phyloP scores from a whole-genome alignment of 2,113 vertebrate species.

The Phalacrocorax aristotelis region DNA sequence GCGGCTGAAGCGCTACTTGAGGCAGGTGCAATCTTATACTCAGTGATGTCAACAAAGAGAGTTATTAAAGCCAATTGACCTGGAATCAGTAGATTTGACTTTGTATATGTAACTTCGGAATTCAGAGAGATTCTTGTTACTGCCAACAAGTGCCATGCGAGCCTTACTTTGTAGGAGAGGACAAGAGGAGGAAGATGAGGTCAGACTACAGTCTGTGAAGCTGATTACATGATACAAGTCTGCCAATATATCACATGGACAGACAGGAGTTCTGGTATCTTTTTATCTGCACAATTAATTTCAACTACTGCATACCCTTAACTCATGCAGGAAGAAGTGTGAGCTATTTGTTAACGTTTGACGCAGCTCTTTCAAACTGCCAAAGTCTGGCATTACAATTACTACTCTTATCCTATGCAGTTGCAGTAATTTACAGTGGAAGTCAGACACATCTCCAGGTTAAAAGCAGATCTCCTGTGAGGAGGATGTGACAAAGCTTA shows the following conservation, averaged over 20 bases:
- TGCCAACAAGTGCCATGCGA: neutral
- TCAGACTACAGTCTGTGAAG: fast-evolving
- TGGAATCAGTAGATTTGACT: neutral
- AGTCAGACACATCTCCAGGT: neutral
- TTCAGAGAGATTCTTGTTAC: neutral
- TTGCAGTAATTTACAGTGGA: neutral
- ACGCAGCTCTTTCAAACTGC: neutral
- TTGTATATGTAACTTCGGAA: fast-evolving
- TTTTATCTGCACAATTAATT: neutral
- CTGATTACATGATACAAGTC: fast-evolving
- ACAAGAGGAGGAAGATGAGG: neutral
- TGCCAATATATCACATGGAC: neutral
- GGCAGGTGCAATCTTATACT: neutral
- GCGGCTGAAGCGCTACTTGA: neutral
- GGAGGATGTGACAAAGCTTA: neutral
- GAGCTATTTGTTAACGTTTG: neutral
- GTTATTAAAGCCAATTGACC: neutral
- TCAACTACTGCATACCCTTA: fast-evolving
- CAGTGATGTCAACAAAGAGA: neutral
- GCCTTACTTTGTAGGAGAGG: neutral
- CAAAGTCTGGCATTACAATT: fast-evolving
- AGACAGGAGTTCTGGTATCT: neutral
- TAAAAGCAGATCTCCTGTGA: neutral
- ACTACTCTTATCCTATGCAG: fast-evolving
- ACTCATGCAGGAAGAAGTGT: fast-evolving